Evolutionary conservation across 2,888 invertebrate species (phyloP), one percentile per base, ranked within the genome.

Genomic region (Netelia virgata): DNA sequence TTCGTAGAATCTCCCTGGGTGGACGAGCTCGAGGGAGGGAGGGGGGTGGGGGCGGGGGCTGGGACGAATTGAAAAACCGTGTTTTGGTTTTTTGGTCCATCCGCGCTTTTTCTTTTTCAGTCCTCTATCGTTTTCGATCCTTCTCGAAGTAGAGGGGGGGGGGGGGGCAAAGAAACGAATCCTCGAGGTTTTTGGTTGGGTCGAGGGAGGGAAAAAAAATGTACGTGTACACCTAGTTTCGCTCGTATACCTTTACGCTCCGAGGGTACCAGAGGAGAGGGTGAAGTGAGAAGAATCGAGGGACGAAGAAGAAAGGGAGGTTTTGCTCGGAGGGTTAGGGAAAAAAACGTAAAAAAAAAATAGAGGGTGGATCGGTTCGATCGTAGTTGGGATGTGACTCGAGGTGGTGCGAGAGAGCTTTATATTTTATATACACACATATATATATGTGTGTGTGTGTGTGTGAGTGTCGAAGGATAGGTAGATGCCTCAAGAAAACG

Each of bases 21-120:
- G 36, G 36, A 36, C 47, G 3, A 47, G 14, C 43, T 8, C 41
- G 10, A 36, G 8, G 47, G 75, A 36, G 61, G 18, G 47, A 16
- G 18, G 53, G 23, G 41, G 28, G 10, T 18, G 6, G 53, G 78
- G n/a, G n/a, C n/a, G n/a, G n/a, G n/a, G n/a, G n/a, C n/a, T 20
- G 64, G 16, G n/a, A 57, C 36, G 75, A 87, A 89, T 90, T 87
- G 89, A 89, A 90, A 90, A 91, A 88, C 84, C 90, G 80, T 91
- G 90, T 91, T 77, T 36, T 57, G 76, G 41, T 70, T 80, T 80
- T 80, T 50, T 66, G 55, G 64, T 68, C 69, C 36, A 23, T 61
- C 50, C 66, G 18, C 36, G 5, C 11, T 53, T 53, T n/a, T 43
- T 3, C n/a, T 68, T 41, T 16, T 47, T 18, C 41, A 20, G 8